Evolutionary conservation across 2,797 vertebrate species (phyloP).

Genomic region (Synanceia verrucosa): DNA sequence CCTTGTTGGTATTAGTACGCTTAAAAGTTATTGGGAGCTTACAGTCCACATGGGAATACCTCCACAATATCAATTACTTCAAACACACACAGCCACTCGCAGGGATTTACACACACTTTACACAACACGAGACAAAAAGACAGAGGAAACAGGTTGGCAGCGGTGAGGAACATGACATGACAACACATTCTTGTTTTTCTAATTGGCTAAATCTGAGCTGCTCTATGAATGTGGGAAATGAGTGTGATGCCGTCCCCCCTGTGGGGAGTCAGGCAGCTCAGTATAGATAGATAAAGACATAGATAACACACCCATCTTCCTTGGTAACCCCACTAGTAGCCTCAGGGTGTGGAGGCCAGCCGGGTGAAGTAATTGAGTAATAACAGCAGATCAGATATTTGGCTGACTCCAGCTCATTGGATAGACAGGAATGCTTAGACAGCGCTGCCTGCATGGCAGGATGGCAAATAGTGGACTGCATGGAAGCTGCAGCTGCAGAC

Average conservation of each 20-base stretch:
- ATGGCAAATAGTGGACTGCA: constrained; percentile 16
- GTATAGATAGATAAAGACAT: too few relatives aligned
- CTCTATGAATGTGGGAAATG: constrained; percentile 66
- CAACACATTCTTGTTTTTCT: constrained; percentile 63
- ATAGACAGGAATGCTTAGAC: constrained; percentile 64
- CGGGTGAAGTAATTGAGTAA: constrained; percentile 73
- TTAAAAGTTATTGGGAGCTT: constrained; percentile 76
- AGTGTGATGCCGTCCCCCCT: constrained; percentile 42
- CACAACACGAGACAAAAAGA: constrained; percentile 16
- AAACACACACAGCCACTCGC: constrained; percentile 45
- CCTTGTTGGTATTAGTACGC: constrained; percentile 71
- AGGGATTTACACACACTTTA: constrained; percentile 43
- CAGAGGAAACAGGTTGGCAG: constrained; percentile 53
- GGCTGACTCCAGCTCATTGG: constrained; percentile 71
- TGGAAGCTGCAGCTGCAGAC: constrained; percentile 20
- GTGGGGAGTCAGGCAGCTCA: too few relatives aligned
- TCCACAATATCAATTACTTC: constrained; percentile 68
- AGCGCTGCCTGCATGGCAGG: constrained; percentile 31
- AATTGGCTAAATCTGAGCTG: constrained; percentile 71
- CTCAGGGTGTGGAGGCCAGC: constrained; percentile 48
- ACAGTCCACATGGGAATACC: constrained; percentile 67
- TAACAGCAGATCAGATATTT: constrained; percentile 66
- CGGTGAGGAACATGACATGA: constrained; percentile 65
- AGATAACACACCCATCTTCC: constrained; percentile 24
- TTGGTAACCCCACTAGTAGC: constrained; percentile 38